These are phyloP conservation scores for Suillia variegata DNA, from an alignment of 2,888 invertebrate genomes.

Conservation along the genomic window DNA sequence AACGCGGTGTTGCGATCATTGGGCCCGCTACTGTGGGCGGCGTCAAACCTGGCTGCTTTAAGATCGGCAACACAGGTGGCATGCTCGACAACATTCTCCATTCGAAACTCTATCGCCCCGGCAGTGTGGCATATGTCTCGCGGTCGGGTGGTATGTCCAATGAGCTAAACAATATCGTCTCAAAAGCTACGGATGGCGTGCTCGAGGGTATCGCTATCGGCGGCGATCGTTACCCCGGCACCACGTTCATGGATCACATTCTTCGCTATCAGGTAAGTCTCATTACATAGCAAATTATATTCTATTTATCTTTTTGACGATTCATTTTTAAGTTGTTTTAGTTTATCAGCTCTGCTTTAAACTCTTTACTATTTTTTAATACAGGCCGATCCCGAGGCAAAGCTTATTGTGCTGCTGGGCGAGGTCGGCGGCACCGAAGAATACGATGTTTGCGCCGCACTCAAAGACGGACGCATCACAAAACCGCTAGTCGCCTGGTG, in stretches of 20 bases:
- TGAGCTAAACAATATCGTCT: conserved; percentile 96
- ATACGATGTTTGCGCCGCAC: conserved; percentile 91
- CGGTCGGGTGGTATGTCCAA: conserved; percentile 99
- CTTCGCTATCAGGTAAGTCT: conserved; percentile 86
- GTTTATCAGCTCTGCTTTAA: too few species aligned
- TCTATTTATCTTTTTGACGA: too few species aligned
- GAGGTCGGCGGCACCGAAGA: conserved; percentile 99
- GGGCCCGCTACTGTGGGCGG: conserved; percentile 97
- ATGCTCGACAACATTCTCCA: conserved; percentile 99
- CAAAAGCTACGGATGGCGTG: conserved; percentile 95
- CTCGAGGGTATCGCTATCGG: conserved; percentile 98
- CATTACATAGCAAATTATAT: too few species aligned
- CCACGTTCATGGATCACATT: conserved; percentile 97
- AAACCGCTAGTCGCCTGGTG: conserved; percentile 99
- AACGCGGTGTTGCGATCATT: conserved; percentile 84
- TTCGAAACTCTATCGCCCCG: conserved; percentile 94
- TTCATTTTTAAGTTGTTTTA: too few species aligned
- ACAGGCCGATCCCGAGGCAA: conserved; percentile 80
- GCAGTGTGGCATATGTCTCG: conserved; percentile 98
- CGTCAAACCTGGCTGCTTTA: conserved; percentile 98
- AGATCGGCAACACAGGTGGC: conserved; percentile 99
- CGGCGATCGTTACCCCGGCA: conserved; percentile 97
- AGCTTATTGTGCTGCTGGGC: conserved; percentile 93
- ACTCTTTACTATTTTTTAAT: too few species aligned
- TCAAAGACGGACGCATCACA: conserved; percentile 78